These are phyloP conservation scores for Corythornis madagascariensis DNA, from an alignment of 2,113 vertebrate genomes.

Conservation along the genomic window DNA sequence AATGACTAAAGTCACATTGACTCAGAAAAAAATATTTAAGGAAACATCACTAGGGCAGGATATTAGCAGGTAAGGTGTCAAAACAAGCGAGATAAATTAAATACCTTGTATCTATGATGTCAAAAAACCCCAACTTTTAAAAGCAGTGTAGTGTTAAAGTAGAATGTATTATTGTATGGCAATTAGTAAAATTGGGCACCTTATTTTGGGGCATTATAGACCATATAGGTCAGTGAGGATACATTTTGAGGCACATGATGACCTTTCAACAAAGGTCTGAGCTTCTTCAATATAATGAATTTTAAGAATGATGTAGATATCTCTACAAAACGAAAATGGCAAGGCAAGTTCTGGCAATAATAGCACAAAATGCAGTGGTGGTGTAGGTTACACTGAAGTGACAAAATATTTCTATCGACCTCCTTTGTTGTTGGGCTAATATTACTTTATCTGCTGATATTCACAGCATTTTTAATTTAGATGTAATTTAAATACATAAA, in stretches of 20 bases:
- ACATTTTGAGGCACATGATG: background rate
- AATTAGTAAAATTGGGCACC: background rate
- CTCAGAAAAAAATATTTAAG: background rate
- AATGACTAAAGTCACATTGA: background rate
- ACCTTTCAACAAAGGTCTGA: background rate
- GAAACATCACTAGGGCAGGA: background rate
- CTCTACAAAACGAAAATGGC: background rate
- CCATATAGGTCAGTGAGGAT: background rate
- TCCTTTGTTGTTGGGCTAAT: conserved; percentile 38
- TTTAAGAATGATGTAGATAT: background rate
- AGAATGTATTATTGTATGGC: background rate
- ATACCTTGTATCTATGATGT: background rate
- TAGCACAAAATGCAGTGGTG: background rate
- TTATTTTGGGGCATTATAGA: background rate
- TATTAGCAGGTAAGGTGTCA: background rate
- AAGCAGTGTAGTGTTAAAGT: background rate
- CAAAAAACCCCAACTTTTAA: background rate
- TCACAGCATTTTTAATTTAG: conserved; percentile 57
- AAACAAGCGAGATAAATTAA: background rate
- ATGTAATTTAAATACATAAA: conserved; percentile 29
- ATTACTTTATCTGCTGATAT: conserved; percentile 51
- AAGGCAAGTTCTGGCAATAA: background rate
- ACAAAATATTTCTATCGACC: conserved; percentile 36
- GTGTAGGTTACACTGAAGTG: conserved; percentile 19
- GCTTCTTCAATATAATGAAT: background rate